Base-by-base conservation (phyloP, 2,888 invertebrate species). In the Pasiphila rectangulata region DNA sequence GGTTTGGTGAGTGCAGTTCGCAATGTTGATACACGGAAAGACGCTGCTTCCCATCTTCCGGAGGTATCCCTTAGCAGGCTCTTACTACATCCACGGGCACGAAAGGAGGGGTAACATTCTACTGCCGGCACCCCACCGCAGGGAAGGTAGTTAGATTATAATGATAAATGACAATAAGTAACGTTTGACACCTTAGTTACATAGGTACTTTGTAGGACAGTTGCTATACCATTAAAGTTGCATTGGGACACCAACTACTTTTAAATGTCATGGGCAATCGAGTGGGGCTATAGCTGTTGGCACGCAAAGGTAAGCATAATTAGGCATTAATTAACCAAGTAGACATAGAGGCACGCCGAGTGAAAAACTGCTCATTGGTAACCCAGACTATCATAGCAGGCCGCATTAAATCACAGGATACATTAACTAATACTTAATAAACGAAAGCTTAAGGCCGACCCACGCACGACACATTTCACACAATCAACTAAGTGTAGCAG, bases 371-470 rank as follows among this genome's bases (percentile, higher is more conserved):
- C 37, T 43, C 30, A 42, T 24, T 38, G 35, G 49, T 47, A 48
- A 41, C 50, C 38, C 40, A 42, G 46, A 36, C 12, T 27, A 51
- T 54, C 42, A 37, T 20, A 17, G 20, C 36, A 25, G 9, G 46
- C 27, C 21, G 41, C 37, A 45, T 51, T 57, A 55, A 55, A 57
- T 57, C 57, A 56, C 48, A 17, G 46, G 43, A 27, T 30, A 52
- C 52, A 58, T 58, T 58, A 58, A 48, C 54, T 46, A n/a, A n/a
- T n/a, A 43, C 54, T 45, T 48, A 38, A 49, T 50, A 52, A 52
- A 54, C 46, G 27, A 50, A 55, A 49, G 35, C 15, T 34, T 46
- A 51, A 45, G 41, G 30, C 34, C 44, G 41, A 46, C 41, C 47
- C 48, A 54, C 55, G 40, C 55, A 51, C 49, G 54, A 46, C 48